A percentile compares a stretch with the other conserved stretches of the same genome.
phyloP scores from a whole-genome alignment of 2,888 invertebrate species.

The Endotricha flammealis region DNA sequence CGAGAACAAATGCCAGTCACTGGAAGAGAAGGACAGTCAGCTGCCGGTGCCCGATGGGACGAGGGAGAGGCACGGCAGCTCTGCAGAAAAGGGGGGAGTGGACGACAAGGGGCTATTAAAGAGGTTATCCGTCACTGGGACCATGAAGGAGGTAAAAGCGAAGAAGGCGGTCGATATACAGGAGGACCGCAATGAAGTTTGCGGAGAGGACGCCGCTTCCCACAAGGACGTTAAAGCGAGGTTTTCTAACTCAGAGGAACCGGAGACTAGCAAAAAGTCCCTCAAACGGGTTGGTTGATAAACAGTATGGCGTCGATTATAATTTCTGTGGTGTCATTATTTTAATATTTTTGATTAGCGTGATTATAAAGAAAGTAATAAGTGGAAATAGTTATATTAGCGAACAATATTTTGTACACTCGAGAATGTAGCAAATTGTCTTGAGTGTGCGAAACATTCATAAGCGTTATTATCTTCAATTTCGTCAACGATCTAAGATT shows the following conservation, averaged over 20 bases:
- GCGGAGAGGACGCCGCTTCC: constrained; percentile 28
- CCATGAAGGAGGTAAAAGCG: constrained; percentile 24
- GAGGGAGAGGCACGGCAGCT: constrained; percentile 28
- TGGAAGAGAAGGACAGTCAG: constrained; percentile 48
- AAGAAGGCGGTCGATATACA: constrained; percentile 48
- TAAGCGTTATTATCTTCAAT: too few relatives aligned
- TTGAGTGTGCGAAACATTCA: too few relatives aligned
- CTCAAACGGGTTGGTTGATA: constrained; percentile 58
- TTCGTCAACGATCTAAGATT: too few relatives aligned
- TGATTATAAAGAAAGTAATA: too few relatives aligned
- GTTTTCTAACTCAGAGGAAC: constrained; percentile 28
- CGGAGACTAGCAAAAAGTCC: constrained; percentile 41
- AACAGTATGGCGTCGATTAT: too few relatives aligned
- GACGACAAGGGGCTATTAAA: constrained; percentile 26
- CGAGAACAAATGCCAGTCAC: constrained; percentile 45
- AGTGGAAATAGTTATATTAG: too few relatives aligned
- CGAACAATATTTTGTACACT: too few relatives aligned
- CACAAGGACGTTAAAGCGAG: constrained; percentile 22
- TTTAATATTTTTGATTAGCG: too few relatives aligned
- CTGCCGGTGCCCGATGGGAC: constrained; percentile 50
- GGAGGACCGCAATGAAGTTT: constrained; percentile 42
- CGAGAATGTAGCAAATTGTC: too few relatives aligned
- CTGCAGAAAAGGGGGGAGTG: constrained; percentile 27
- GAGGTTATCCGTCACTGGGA: constrained; percentile 12
- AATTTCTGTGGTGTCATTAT: too few relatives aligned